A percentile compares a stretch with the other conserved stretches of the same genome.
phyloP scores from a whole-genome alignment of 1,140 invertebrate genomes.

The Acromyrmex echinatior region DNA sequence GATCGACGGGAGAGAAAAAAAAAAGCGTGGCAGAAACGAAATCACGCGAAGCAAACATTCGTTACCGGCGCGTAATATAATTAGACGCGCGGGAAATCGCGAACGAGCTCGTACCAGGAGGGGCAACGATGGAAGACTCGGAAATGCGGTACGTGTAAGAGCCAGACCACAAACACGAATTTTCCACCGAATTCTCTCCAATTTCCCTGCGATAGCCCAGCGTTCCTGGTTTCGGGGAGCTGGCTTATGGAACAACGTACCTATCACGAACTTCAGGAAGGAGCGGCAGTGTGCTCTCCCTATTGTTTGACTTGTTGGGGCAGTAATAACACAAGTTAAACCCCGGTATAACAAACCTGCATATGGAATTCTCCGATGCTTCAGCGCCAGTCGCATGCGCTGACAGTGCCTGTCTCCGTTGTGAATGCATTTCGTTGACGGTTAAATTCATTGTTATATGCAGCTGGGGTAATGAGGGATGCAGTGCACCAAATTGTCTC shows the following conservation, averaged over 20 bases:
- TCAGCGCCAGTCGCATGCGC: constrained; percentile 59
- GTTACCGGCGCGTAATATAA: constrained; percentile 65
- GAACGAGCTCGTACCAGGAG: constrained; percentile 35
- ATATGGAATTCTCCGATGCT: constrained; percentile 65
- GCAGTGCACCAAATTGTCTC: constrained; percentile 36
- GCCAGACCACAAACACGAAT: constrained; percentile 59
- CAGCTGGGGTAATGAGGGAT: constrained; percentile 59
- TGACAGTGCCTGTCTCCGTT: constrained; percentile 60
- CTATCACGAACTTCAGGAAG: constrained; percentile 69
- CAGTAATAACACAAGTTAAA: constrained; percentile 74
- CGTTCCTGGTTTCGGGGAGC: constrained; percentile 64
- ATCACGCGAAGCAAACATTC: constrained; percentile 65
- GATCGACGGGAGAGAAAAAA: constrained; percentile 26
- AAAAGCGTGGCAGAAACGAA: constrained; percentile 40
- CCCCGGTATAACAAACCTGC: constrained; percentile 69
- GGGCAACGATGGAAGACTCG: constrained; percentile 50
- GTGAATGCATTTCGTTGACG: constrained; percentile 49
- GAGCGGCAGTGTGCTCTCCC: constrained; percentile 51
- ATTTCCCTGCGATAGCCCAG: constrained; percentile 65
- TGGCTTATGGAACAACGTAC: constrained; percentile 79
- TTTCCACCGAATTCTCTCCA: constrained; percentile 69
- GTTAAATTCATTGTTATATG: constrained; percentile 62
- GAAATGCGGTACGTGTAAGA: constrained; percentile 61
- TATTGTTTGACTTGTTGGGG: constrained; percentile 71
- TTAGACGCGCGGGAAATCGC: constrained; percentile 62